Evolutionary conservation across 1,140 invertebrate genomes (phyloP).

Genomic region (Uloborus diversus): DNA sequence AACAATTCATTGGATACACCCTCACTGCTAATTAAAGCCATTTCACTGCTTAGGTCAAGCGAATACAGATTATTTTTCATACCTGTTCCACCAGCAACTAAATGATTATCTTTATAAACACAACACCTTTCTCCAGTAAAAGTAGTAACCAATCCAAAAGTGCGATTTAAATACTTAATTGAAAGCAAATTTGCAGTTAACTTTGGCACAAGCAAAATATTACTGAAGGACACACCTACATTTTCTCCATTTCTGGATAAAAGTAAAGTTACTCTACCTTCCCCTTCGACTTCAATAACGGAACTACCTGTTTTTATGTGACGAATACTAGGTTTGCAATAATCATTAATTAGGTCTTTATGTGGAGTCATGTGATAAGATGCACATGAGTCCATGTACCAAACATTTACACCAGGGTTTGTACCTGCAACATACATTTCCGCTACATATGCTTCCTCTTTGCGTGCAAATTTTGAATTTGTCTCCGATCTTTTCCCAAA

Average conservation of each 20-base stretch:
- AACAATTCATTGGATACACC: not conserved
- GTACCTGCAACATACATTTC: not conserved
- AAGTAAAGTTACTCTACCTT: not conserved
- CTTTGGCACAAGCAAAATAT: not conserved
- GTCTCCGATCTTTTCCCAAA: not conserved
- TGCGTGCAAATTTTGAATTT: not conserved
- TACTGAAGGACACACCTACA: not conserved
- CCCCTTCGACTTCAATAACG: not conserved
- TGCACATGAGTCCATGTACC: slow-evolving; percentile 4
- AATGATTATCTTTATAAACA: not conserved
- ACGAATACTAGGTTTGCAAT: not conserved
- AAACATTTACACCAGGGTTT: not conserved
- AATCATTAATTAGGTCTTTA: not conserved
- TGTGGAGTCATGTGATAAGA: slow-evolving; percentile 4
- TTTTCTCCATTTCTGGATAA: not conserved
- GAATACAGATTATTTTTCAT: not conserved
- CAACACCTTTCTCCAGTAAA: not conserved
- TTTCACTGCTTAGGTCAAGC: not conserved
- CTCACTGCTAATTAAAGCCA: not conserved
- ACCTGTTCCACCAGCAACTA: not conserved
- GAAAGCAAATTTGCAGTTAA: not conserved
- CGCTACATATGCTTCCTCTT: not conserved
- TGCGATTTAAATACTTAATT: slow-evolving; percentile 13
- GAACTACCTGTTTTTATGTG: not conserved
- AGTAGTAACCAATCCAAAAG: slow-evolving; percentile 4